Evolutionary conservation across 2,888 invertebrate genomes (phyloP), one percentile per base, ranked within the genome.

Genomic region (Theretra japonica): DNA sequence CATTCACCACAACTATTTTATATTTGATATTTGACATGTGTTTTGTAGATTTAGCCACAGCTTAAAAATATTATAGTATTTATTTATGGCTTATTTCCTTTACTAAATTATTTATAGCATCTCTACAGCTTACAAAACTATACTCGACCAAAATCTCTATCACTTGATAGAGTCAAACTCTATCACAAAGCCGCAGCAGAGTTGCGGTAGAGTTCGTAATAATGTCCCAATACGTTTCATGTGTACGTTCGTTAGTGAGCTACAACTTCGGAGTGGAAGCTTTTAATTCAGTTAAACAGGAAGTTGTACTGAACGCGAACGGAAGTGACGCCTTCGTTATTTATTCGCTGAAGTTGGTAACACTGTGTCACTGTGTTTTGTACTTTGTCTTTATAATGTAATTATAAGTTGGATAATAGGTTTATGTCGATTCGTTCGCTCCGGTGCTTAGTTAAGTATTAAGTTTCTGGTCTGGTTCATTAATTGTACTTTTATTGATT

Each of bases 261-360:
- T 82, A 86, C 86, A 86, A 88, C 87, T 87, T 84, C 72, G 77
- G 71, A 81, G 82, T 80, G 79, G 84, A 86, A 91, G 91, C 89
- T 89, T 90, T 92, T 92, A 92, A 93, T 92, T 91, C 87, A 87
- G 86, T 93, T 92, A 89, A 83, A 86, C 83, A 76, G 79, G 82
- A 86, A 88, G 85, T 88, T 80, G 80, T 79, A 83, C 77, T 73
- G 73, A 78, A 79, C 79, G 73, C 77, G 79, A 82, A 80, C 82
- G 80, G 83, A 85, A 84, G 81, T 84, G 85, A 85, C 86, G 86
- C 83, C 72, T 73, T 75, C 74, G 69, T 70, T 70, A 68, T 72
- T 68, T 73, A 73, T 65, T 72, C 72, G 72, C 56, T 75, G 76
- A 74, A 76, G 73, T 73, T 69, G 60, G 60, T 53, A 69, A 50